Base-by-base conservation (phyloP, 1,140 invertebrate species). In the Nephila pilipes region DNA sequence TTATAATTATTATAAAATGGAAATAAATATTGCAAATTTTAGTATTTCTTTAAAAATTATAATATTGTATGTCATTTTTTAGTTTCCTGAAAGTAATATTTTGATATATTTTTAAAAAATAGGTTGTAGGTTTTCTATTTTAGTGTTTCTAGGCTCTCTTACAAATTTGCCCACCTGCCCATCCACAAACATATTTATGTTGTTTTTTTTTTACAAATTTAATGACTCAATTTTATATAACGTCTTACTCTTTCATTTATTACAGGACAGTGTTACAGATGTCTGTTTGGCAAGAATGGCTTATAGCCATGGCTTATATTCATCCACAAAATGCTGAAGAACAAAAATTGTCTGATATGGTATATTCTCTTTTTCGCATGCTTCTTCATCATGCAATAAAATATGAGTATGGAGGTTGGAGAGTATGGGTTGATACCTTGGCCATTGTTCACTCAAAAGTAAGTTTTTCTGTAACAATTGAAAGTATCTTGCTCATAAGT, bases 221-320 rank as follows among this genome's bases (percentile, higher is more conserved):
- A 8, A 58, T 12, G 20, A 58, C 4, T 58, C 57, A 58, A 18
- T 18, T 1, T 18, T 8, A 14, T 5, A 60, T 2, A 14, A 29
- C 25, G 63, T 75, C 32, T 83, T 79, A 10, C 46, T n/a, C 54
- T 22, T 5, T 46, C 16, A 29, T 55, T 83, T 57, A 32, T n/a
- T 83, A 0, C 18, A 96, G 99, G 94, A 99, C 98, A 0, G 98
- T 99, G 2, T 96, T 99, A 20, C 99, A 99, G 96, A 99, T 99
- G 99, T 99, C 99, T 10, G 99, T 99, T 1, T 99, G 99, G 99
- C 99, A 99, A 96, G 99, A 99, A 95, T 99, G 99, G 99, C 96
- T 99, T 1, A 99, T 99, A 94, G 98, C 99, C 8, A 97, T 99
- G 97, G 98, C 99, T 38, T 99, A 99, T 95, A 99, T 99, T 89